Percentiles rank a stretch among this genome's conserved stretches.
These are phyloP conservation scores for Drosophila pegasa DNA, from an alignment of 2,888 invertebrate genomes.

Conservation along the genomic window DNA sequence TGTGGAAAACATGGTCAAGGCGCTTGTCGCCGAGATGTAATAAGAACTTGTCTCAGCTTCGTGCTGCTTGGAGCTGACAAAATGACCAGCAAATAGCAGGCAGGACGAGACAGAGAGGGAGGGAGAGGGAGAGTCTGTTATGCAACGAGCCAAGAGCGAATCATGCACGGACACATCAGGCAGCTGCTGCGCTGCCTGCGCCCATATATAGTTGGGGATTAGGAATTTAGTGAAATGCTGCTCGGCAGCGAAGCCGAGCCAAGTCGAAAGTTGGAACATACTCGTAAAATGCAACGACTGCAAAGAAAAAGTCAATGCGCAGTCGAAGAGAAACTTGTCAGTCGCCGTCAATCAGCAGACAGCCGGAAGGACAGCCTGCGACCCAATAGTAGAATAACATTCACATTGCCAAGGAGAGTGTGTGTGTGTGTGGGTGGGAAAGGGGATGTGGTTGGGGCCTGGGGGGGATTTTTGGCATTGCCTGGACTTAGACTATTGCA, in stretches of 20 bases:
- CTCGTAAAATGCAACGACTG: conserved; percentile 77
- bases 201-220: conserved; percentile 82
- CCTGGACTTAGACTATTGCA: conserved; percentile 62
- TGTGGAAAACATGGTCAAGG: conserved; percentile 50
- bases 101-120: not conserved
- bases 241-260: conserved; percentile 50
- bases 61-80: conserved; percentile 46
- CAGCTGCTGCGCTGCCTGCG: conserved; percentile 73
- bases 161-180: conserved; percentile 54
- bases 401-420: conserved; percentile 29
- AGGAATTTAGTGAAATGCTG: conserved; percentile 80
- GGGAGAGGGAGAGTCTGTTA: conserved; percentile 41
- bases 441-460: conserved; percentile 4
- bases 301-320: conserved; percentile 77
- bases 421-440: conserved; percentile 13
- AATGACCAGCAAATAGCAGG: conserved; percentile 68
- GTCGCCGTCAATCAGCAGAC: conserved; percentile 79
- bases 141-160: conserved; percentile 49
- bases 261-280: conserved; percentile 68
- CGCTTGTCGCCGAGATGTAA: conserved; percentile 77
- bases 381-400: conserved; percentile 76
- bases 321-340: conserved; percentile 81
- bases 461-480: conserved; percentile 37
- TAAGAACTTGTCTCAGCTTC: conserved; percentile 54
- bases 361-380: conserved; percentile 59